A percentile compares a stretch with the other conserved stretches of the same genome.
These are phyloP conservation scores for Condylostylus longicornis DNA, from an alignment of 1,140 invertebrate genomes.

Conservation along the genomic window DNA sequence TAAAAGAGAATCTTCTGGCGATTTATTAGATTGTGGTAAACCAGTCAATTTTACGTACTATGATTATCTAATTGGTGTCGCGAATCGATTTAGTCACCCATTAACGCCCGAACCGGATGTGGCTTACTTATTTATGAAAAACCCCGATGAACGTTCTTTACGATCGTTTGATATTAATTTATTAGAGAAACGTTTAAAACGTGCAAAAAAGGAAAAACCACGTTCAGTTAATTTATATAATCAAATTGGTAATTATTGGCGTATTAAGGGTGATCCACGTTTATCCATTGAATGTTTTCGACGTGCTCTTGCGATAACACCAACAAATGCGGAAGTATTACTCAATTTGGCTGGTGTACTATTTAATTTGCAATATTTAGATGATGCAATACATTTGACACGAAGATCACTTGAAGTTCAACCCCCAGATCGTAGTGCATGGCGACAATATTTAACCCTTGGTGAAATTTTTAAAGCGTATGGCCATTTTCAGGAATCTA, in stretches of 20 bases:
- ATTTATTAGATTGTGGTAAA: slow-evolving; percentile 69
- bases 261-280: slow-evolving; percentile 69
- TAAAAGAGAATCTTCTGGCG: too few relatives aligned
- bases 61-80: slow-evolving; percentile 69
- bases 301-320: slow-evolving; percentile 64
- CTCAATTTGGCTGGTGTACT: slow-evolving; percentile 70
- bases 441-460: slow-evolving; percentile 79
- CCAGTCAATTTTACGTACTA: slow-evolving; percentile 77
- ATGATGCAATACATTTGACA: slow-evolving; percentile 75
- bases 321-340: slow-evolving; percentile 70
- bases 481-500: slow-evolving; percentile 68
- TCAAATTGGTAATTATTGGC: slow-evolving; percentile 78
- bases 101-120: slow-evolving; percentile 48
- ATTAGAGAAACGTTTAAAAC: slow-evolving; percentile 59
- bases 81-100: slow-evolving; percentile 52
- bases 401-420: slow-evolving; percentile 52
- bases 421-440: slow-evolving; percentile 65
- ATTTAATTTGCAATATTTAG: slow-evolving; percentile 70
- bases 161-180: slow-evolving; percentile 62
- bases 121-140: slow-evolving; percentile 22
- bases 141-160: slow-evolving; percentile 41
- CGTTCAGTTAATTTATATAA: slow-evolving; percentile 74
- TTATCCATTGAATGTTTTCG: slow-evolving; percentile 78
- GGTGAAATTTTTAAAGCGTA: slow-evolving; percentile 74
- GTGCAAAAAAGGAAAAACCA: slow-evolving; percentile 72